These are phyloP conservation scores for Tragelaphus scriptus DNA, from an alignment of 2,113 vertebrate species.

Conservation along the genomic window DNA sequence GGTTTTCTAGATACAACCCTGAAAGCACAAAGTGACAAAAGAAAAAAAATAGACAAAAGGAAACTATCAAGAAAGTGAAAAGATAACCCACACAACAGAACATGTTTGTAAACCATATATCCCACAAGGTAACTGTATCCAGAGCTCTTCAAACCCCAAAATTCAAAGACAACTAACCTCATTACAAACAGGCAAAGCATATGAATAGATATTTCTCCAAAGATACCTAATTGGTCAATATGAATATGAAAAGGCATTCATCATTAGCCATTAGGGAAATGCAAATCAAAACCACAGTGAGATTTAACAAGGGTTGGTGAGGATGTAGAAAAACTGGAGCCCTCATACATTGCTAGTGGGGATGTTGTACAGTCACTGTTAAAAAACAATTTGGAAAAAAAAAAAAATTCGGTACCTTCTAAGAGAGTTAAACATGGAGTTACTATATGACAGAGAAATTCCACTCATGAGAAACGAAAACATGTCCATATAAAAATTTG, in stretches of 20 bases:
- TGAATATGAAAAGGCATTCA: neutral
- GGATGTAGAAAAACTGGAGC: neutral
- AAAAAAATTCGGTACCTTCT: neutral
- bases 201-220: neutral
- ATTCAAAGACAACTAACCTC: neutral
- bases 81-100: neutral
- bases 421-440: neutral
- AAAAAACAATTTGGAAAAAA: neutral
- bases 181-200: neutral
- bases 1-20: neutral
- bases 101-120: neutral
- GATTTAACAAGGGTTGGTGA: neutral
- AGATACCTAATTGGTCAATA: neutral
- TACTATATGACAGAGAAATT: neutral
- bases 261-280: neutral
- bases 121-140: neutral
- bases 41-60: neutral
- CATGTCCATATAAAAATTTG: neutral
- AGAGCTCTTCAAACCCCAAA: neutral
- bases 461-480: slow-evolving; percentile 17
- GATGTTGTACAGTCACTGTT: neutral
- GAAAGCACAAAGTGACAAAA: neutral
- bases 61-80: neutral
- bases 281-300: neutral
- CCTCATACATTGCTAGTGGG: too few species aligned